Evolutionary conservation across 92 coral and sea anemone species (phyloP), one percentile per base, ranked within the genome.

Genomic region (Parazoanthus swiftii): DNA sequence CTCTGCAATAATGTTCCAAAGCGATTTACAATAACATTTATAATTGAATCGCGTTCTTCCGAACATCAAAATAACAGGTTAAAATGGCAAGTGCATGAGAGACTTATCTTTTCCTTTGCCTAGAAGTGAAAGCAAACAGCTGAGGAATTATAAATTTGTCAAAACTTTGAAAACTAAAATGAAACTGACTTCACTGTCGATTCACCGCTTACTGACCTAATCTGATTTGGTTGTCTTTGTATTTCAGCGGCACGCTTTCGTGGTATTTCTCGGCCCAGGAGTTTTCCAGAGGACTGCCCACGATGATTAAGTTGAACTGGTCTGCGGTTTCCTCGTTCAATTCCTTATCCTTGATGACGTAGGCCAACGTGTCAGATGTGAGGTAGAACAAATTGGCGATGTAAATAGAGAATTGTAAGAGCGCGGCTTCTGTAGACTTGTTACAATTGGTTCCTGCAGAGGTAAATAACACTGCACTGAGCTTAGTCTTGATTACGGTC

Each of bases 311-410:
- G 89, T 97, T 97, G 74, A 82, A 89, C 77, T 91, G 88, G 13
- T 86, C 93, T 66, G 98, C 94, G 72, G 93, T 95, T 85, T 90
- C 83, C 50, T 91, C 86, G 81, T 74, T 89, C 86, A 92, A 71
- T 29, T 95, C 94, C 16, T 68, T 89, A 77, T 94, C 97, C 21
- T 89, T 88, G 59, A 95, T 86, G 51, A 97, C 90, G 44, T 94
- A 95, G 36, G 93, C 95, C 88, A 93, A 74, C 51, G 97, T 86
- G 38, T 94, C 97, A 37, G 99, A 97, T 11, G 99, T 95, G 73
- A 97, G 92, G 84, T 88, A 92, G 91, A 92, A 97, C 77, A 91
- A 92, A 81, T 95, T 97, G 29, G 97, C 98, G 56, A 97, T 95
- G 89, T 97, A 97, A 66, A 97, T 96, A 37, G 99, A 92, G 79